Base-by-base conservation (phyloP, 2,113 vertebrate genomes). In the Bubo bubo region DNA sequence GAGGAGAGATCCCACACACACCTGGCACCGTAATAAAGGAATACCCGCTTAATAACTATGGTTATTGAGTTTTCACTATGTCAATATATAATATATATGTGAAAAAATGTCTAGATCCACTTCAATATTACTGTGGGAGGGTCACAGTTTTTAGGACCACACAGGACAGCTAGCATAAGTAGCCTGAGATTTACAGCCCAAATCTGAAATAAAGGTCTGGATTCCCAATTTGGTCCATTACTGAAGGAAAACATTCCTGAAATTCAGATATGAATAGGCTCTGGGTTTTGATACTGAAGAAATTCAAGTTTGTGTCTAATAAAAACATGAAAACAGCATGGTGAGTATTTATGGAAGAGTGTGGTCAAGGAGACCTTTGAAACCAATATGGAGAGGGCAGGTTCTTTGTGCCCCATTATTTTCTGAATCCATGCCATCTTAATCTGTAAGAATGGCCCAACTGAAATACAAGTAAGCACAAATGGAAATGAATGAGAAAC, bases 401-500 rank as follows among this genome's bases (percentile, higher is more conserved):
- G 47, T 26, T 67, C 26, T 82, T 28, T 49, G 20, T 89, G 17
- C 26, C 10, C 9, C 8, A 12, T 6, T 55, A 23, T 72, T 47
- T 80, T 18, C 52, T 91, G 62, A 55, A 90, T 85, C 39, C 22
- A 3, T 92, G 60, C 27, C 53, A 50, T 62, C 56, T 91, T 91
- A 87, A 82, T 94, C 37, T 91, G 26, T 83, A 95, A 82, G 88
- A 76, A 89, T 87, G 10, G 18, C 15, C 21, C 34, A 62, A 91
- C 70, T 91, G 94, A 88, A 91, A 94, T 34, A 76, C 67, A 91
- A 71, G 41, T 62, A 77, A 88, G n/a, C 34, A 79, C 41, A 94
- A 96, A 95, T 96, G 64, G 41, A 80, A 94, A 97, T 88, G 79
- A 94, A 96, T 52, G 77, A 80, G 81, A 75, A 95, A 74, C 8